Conservation (phyloP, 2,113 vertebrate species). For the Ptilonorhynchus violaceus region DNA sequence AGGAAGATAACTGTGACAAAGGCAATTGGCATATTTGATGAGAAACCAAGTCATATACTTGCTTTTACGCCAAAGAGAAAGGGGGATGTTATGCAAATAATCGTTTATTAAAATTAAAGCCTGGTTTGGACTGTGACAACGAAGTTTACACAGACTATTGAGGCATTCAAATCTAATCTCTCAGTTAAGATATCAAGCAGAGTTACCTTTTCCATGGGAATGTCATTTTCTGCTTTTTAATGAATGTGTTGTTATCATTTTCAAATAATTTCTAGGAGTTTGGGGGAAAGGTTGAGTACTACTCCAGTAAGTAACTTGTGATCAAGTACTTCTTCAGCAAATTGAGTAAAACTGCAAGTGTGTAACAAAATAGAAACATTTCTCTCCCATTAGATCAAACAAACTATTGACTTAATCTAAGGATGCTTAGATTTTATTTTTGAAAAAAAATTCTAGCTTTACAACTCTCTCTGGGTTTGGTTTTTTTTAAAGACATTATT, state of each 20-base stretch:
- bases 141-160: not conserved
- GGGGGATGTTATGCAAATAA: not conserved
- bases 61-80: not conserved
- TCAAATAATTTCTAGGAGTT: not conserved
- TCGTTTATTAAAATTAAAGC: slow-evolving; percentile 7
- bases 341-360: not conserved
- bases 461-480: not conserved
- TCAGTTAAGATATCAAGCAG: not conserved
- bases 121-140: not conserved
- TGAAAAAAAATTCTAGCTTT: not conserved
- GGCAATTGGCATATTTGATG: not conserved
- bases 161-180: slow-evolving; percentile 8
- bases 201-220: slow-evolving; percentile 4
- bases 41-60: not conserved
- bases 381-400: not conserved
- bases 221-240: not conserved
- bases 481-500: not conserved
- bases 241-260: not conserved
- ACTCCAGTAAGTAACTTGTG: not conserved
- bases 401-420: not conserved
- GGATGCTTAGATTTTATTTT: not conserved
- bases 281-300: not conserved
- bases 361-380: not conserved
- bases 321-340: not conserved
- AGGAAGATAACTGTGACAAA: not conserved